Conservation (phyloP, 2,888 invertebrate genomes). For the Antitype chi region DNA sequence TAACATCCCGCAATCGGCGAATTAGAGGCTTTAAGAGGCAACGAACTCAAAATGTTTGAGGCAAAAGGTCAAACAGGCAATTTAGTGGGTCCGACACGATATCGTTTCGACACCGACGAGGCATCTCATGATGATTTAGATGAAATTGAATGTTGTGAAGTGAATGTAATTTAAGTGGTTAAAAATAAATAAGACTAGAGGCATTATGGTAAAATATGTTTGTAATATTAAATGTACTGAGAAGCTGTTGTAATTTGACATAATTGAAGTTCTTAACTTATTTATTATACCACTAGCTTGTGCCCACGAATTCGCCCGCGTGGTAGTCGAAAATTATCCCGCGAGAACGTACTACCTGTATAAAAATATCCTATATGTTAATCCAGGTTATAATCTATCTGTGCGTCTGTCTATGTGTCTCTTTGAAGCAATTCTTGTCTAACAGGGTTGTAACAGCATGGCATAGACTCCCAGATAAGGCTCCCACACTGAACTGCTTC, state of each 20-base stretch:
- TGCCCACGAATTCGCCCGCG: too few relatives aligned
- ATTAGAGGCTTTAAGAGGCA: constrained; percentile 66
- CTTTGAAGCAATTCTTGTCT: too few relatives aligned
- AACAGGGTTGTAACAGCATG: too few relatives aligned
- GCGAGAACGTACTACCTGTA: too few relatives aligned
- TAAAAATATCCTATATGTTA: too few relatives aligned
- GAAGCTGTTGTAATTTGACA: not conserved
- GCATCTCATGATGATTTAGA: constrained; percentile 66
- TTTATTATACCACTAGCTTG: too few relatives aligned
- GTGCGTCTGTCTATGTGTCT: too few relatives aligned
- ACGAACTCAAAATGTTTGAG: constrained; percentile 66
- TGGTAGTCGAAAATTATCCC: too few relatives aligned
- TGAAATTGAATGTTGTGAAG: constrained; percentile 46
- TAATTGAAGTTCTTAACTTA: too few relatives aligned
- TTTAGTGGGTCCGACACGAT: constrained; percentile 76
- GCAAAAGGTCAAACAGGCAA: constrained; percentile 84
- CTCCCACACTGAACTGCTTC: too few relatives aligned
- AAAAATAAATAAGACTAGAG: constrained; percentile 39
- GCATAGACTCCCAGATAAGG: too few relatives aligned
- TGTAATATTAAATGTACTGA: constrained; percentile 1
- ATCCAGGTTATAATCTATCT: too few relatives aligned
- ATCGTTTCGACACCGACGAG: constrained; percentile 72
- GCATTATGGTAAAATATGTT: constrained; percentile 15
- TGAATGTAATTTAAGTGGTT: constrained; percentile 57
- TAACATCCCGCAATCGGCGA: constrained; percentile 70